phyloP scores from a whole-genome alignment of 2,797 vertebrate genomes.

The Thripadectes ignobilis region DNA sequence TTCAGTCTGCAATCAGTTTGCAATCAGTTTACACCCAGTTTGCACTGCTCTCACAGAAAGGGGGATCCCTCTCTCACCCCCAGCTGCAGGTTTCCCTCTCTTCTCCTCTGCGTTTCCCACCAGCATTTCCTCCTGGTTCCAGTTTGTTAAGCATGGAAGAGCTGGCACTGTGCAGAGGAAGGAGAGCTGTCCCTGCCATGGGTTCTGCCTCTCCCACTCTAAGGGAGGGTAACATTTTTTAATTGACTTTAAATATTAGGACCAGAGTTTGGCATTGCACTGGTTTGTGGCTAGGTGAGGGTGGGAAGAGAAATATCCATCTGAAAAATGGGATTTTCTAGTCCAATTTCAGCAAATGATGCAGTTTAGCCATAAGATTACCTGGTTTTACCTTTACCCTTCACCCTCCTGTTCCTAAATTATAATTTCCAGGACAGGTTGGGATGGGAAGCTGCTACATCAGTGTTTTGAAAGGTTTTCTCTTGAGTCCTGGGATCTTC shows the following conservation, averaged over 20 bases:
- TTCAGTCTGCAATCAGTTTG: neutral
- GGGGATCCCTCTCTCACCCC: neutral
- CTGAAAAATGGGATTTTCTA: neutral
- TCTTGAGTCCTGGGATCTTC: neutral
- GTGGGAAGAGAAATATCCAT: neutral
- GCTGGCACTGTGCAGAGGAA: neutral
- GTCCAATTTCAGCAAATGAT: neutral
- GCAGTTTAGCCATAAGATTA: neutral
- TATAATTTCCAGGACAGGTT: neutral
- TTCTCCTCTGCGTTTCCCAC: neutral
- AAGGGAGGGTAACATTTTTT: neutral
- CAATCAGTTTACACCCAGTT: neutral
- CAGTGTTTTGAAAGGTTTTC: neutral
- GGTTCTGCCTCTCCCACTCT: neutral
- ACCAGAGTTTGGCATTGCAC: neutral
- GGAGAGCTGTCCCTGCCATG: neutral
- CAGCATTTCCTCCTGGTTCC: neutral
- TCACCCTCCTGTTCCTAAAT: neutral
- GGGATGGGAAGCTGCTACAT: neutral
- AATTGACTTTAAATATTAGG: neutral
- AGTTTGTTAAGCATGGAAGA: neutral
- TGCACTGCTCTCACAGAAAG: rapidly evolving
- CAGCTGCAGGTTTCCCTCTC: neutral
- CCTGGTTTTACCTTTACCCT: neutral
- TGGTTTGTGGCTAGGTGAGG: neutral